Evolutionary conservation across 2,888 invertebrate genomes (phyloP).

Genomic region (Patella ulyssiponensis): DNA sequence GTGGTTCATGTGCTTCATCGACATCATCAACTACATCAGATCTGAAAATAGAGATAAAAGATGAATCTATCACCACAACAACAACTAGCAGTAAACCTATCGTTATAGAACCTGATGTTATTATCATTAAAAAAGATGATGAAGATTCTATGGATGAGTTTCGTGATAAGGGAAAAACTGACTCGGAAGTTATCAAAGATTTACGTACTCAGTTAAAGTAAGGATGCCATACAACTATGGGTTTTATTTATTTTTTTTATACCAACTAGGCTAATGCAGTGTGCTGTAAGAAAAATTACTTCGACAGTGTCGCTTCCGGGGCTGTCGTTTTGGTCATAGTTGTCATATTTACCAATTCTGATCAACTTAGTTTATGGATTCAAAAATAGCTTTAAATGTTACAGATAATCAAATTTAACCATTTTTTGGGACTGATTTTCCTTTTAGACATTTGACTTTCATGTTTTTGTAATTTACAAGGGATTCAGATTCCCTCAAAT

Average conservation of each 20-base stretch:
- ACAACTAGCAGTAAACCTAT: slow-evolving; percentile 27
- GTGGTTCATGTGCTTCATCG: slow-evolving; percentile 23
- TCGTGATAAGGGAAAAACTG: slow-evolving; percentile 72
- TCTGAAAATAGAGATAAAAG: slow-evolving; percentile 42
- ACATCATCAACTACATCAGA: slow-evolving; percentile 26
- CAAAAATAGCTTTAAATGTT: too few species aligned
- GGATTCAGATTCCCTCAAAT: too few species aligned
- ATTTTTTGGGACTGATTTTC: too few species aligned
- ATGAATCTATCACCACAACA: slow-evolving; percentile 25
- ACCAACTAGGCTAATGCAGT: too few species aligned
- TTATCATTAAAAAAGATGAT: slow-evolving; percentile 54
- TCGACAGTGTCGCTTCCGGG: too few species aligned
- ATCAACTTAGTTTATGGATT: too few species aligned
- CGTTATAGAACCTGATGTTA: slow-evolving; percentile 32
- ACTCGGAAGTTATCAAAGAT: slow-evolving; percentile 86
- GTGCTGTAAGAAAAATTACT: too few species aligned
- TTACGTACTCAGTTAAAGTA: slow-evolving; percentile 93
- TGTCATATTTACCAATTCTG: background rate
- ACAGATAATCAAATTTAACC: too few species aligned
- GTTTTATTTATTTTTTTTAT: too few species aligned
- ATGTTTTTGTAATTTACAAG: too few species aligned
- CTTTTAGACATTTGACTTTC: too few species aligned
- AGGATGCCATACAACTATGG: slow-evolving; percentile 59
- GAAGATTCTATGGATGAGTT: slow-evolving; percentile 59
- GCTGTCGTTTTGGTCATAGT: background rate